Evolutionary conservation across 2,113 vertebrate genomes (phyloP).

Genomic region (Cyrtonyx montezumae): DNA sequence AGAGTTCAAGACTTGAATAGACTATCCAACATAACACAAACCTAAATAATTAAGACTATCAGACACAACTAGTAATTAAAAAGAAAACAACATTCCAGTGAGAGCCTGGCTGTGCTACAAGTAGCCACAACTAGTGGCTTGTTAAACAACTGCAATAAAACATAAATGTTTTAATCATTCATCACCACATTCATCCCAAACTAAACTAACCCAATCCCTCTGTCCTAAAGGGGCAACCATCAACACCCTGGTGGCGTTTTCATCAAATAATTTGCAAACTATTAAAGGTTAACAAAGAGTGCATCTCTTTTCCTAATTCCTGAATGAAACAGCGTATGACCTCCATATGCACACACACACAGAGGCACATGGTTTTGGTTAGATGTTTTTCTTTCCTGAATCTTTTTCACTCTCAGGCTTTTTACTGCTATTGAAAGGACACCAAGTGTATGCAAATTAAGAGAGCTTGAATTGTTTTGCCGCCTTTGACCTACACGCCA

Average conservation of each 20-base stretch:
- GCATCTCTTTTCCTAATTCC: background rate
- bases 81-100: background rate
- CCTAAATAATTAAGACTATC: background rate
- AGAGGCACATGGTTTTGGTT: background rate
- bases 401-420: background rate
- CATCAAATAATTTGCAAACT: background rate
- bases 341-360: background rate
- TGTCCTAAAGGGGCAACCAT: background rate
- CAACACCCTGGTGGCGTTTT: background rate
- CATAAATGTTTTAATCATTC: background rate
- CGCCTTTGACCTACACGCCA: background rate
- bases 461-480: background rate
- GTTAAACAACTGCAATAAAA: background rate
- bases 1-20: background rate
- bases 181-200: background rate
- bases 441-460: background rate
- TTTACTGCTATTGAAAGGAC: background rate
- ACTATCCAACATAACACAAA: background rate
- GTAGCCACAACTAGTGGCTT: background rate
- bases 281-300: background rate
- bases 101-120: background rate
- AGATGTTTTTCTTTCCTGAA: background rate
- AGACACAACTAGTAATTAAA: background rate
- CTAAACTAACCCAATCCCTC: background rate
- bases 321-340: background rate